A percentile compares a stretch with the other conserved stretches of the same genome.
These are phyloP conservation scores for Paratilapia polleni DNA, from an alignment of 2,113 vertebrate genomes.

Conservation along the genomic window DNA sequence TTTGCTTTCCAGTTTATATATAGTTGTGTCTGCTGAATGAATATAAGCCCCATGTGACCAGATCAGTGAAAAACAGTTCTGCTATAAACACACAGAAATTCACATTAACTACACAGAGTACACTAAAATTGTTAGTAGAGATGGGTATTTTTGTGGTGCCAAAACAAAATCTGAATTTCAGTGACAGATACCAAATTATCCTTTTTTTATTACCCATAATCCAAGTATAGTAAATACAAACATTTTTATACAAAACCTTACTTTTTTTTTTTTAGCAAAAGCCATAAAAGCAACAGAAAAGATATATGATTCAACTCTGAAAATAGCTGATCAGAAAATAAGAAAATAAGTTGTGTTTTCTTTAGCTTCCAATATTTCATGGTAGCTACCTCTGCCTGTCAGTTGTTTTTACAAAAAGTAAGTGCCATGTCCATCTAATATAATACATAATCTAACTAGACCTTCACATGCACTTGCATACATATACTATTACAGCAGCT, in stretches of 20 bases:
- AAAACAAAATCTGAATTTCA: neutral
- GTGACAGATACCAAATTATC: too few relatives aligned
- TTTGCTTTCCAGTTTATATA: neutral
- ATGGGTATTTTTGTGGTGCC: neutral
- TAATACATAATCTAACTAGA: neutral
- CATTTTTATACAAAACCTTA: too few relatives aligned
- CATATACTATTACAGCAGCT: neutral
- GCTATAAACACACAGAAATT: neutral
- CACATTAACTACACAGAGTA: too few relatives aligned
- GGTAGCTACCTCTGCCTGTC: neutral
- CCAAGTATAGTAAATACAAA: too few relatives aligned
- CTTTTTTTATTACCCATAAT: too few relatives aligned
- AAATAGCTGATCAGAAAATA: neutral
- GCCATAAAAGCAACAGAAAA: neutral
- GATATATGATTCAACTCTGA: neutral
- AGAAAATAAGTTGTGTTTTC: neutral
- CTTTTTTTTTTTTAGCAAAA: neutral
- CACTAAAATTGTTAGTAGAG: neutral
- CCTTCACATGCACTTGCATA: neutral
- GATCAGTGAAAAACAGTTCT: slow-evolving; percentile 4
- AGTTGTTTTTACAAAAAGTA: too few relatives aligned
- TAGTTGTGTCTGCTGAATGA: neutral
- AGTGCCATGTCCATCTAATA: neutral
- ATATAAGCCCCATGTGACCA: slow-evolving; percentile 33
- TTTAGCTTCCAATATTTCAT: neutral